A percentile compares a stretch with the other conserved stretches of the same genome.
Conservation (phyloP, 92 coral and sea anemone species). For the Epizoanthus rinbou region DNA sequence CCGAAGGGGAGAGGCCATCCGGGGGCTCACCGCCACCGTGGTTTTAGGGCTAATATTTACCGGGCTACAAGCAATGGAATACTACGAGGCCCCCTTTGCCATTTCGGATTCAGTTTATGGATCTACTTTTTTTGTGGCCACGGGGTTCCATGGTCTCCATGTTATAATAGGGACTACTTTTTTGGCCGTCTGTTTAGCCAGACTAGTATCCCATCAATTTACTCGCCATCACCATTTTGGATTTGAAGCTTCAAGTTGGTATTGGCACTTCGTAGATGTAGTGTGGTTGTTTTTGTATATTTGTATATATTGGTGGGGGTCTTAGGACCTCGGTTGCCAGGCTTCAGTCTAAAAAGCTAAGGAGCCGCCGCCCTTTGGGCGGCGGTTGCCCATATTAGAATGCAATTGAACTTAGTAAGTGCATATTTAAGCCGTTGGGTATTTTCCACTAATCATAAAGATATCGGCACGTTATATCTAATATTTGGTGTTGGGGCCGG, state of each 20-base stretch:
- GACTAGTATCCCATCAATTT: constrained; percentile 66
- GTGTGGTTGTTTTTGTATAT: constrained; percentile 82
- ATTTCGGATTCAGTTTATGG: constrained; percentile 87
- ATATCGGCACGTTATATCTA: constrained; percentile 83
- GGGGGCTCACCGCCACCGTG: constrained; percentile 73
- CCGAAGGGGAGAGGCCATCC: constrained; percentile 71
- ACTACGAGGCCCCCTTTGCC: constrained; percentile 86
- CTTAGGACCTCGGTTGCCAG: constrained; percentile 35
- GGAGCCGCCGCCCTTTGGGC: constrained; percentile 24
- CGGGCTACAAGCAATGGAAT: constrained; percentile 81
- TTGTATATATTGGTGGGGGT: constrained; percentile 78
- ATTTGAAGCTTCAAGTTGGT: constrained; percentile 87
- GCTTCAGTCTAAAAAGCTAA: too few relatives aligned
- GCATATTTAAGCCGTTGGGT: constrained; percentile 77
- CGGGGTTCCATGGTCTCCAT: constrained; percentile 92
- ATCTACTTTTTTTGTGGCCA: constrained; percentile 91
- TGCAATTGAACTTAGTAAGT: constrained; percentile 50
- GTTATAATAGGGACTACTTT: constrained; percentile 86
- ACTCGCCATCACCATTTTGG: constrained; percentile 81
- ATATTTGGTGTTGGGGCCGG: constrained; percentile 79
- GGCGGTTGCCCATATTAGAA: constrained; percentile 29
- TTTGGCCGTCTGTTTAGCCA: constrained; percentile 73
- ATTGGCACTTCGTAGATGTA: constrained; percentile 93
- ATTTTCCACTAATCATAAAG: constrained; percentile 79
- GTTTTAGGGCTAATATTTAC: constrained; percentile 73